Conservation (phyloP, 2,888 invertebrate species). For the Synanthedon tipuliformis region DNA sequence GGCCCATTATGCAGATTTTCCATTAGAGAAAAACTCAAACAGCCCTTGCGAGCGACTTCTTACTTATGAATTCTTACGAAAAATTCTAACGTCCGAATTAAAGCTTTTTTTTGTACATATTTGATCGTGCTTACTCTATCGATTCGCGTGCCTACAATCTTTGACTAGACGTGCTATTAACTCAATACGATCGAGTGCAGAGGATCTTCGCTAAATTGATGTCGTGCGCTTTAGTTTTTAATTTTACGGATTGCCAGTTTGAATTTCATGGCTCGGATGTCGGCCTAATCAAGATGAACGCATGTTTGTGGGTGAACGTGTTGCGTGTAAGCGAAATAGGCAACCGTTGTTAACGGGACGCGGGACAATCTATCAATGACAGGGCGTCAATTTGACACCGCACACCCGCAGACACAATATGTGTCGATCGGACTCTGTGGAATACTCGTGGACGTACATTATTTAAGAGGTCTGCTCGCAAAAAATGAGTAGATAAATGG, state of each 20-base stretch:
- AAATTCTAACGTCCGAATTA: not conserved
- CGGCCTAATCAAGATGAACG: constrained; percentile 23
- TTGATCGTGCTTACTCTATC: too few relatives aligned
- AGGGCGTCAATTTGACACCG: constrained; percentile 34
- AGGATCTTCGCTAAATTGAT: constrained; percentile 20
- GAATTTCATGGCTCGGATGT: constrained; percentile 16
- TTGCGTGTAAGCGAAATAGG: constrained; percentile 13
- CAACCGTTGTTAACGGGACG: constrained; percentile 14
- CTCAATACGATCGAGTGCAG: constrained; percentile 11
- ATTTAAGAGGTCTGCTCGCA: not conserved
- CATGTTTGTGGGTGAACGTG: constrained; percentile 9
- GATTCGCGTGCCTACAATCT: too few relatives aligned
- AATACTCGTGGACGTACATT: not conserved
- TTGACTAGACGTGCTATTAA: not conserved
- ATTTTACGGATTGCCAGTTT: constrained; percentile 37
- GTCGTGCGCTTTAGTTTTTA: constrained; percentile 21
- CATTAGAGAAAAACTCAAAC: constrained; percentile 53
- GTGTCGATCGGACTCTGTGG: constrained; percentile 1
- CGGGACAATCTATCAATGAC: constrained; percentile 44
- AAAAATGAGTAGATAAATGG: constrained; percentile 3
- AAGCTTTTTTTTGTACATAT: not conserved
- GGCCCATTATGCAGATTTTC: constrained; percentile 63
- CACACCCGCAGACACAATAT: constrained; percentile 15
- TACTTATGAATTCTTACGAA: not conserved
- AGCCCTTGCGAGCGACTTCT: constrained; percentile 6